Conservation (phyloP, 92 coral and sea anemone species). For the Epizoanthus fatuus region DNA sequence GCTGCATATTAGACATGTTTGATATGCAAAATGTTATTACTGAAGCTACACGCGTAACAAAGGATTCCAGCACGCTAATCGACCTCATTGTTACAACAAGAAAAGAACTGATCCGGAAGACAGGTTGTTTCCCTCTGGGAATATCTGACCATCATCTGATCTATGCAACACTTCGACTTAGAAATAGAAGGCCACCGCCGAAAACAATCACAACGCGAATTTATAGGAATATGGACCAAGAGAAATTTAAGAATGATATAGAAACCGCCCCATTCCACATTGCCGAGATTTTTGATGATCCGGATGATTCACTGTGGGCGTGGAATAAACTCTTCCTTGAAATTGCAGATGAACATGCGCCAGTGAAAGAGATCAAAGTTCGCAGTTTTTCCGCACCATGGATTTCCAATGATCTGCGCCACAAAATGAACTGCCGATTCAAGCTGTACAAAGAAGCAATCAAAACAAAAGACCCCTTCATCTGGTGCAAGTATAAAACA, state of each 20-base stretch:
- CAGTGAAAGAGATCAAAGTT: no score
- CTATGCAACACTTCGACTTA: constrained; percentile 24
- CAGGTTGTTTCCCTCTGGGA: constrained; percentile 17
- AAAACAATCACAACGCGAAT: background rate
- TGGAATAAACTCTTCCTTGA: background rate
- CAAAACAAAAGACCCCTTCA: no score
- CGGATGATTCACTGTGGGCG: background rate
- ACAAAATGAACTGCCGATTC: no score
- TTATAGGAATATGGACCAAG: background rate
- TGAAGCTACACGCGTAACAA: constrained; percentile 46
- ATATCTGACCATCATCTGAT: constrained; percentile 28
- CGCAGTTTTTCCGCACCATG: no score
- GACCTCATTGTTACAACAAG: constrained; percentile 34
- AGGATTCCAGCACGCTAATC: constrained; percentile 36
- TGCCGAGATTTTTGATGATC: background rate
- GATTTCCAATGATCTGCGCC: no score
- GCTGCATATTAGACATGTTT: constrained; percentile 34
- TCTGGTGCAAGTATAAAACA: background rate
- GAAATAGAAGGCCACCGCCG: constrained; percentile 27
- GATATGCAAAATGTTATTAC: constrained; percentile 48
- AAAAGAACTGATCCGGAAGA: no score
- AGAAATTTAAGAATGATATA: background rate
- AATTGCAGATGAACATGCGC: background rate
- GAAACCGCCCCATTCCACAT: background rate
- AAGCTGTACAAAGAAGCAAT: background rate